These are phyloP conservation scores for Gadopsis bispinosus DNA, from an alignment of 2,797 vertebrate genomes.

Conservation along the genomic window DNA sequence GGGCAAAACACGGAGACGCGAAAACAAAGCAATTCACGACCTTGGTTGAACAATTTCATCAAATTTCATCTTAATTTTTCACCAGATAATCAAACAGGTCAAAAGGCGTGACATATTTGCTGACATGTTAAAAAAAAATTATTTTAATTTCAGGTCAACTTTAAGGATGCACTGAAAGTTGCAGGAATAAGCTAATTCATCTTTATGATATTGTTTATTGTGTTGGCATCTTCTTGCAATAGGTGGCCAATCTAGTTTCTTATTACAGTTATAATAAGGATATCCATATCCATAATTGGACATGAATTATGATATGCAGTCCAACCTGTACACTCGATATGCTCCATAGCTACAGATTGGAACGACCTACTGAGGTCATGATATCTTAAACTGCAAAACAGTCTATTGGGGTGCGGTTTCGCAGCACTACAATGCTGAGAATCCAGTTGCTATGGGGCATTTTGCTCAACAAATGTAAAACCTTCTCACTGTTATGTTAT, in stretches of 20 bases:
- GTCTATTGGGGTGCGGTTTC: slow-evolving; percentile 49
- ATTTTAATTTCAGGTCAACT: background rate
- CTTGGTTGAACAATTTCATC: no score
- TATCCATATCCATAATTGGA: no score
- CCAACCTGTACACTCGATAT: background rate
- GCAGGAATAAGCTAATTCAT: background rate
- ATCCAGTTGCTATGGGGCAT: slow-evolving; percentile 58
- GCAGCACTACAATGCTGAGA: slow-evolving; percentile 54
- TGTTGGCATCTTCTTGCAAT: no score
- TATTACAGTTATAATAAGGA: background rate
- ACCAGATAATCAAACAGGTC: background rate
- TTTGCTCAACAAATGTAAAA: background rate
- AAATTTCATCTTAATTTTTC: no score
- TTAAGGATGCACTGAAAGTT: background rate
- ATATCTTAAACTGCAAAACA: slow-evolving; percentile 40
- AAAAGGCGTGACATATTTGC: background rate
- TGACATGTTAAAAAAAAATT: background rate
- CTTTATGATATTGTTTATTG: background rate
- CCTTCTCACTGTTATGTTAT: background rate
- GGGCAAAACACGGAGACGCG: no score
- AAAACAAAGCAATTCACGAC: no score
- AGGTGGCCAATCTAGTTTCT: no score
- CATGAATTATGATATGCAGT: background rate
- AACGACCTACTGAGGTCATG: slow-evolving; percentile 17
- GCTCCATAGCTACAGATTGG: background rate